Percentiles rank a stretch among this genome's conserved stretches.
Evolutionary conservation across 2,113 vertebrate species (phyloP).

Genomic region (Paradoxurus hermaphroditus): DNA sequence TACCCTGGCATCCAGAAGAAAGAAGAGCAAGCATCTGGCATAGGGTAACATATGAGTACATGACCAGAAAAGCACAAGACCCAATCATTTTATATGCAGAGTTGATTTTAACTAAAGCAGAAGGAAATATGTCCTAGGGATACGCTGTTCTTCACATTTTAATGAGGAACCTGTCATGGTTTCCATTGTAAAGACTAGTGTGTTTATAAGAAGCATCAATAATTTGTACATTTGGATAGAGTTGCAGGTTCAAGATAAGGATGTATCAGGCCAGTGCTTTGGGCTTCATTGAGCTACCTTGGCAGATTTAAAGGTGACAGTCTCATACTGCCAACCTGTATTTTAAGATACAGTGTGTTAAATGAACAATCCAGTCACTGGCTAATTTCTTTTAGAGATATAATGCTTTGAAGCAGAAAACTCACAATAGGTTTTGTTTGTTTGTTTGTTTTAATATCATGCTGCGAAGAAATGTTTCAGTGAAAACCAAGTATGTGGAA

Average conservation of each 20-base stretch:
- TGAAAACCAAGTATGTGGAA: not conserved
- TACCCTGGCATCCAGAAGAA: slow-evolving; percentile 50
- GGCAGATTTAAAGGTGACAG: not conserved
- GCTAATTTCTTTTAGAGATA: not conserved
- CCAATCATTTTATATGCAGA: not conserved
- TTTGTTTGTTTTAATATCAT: not conserved
- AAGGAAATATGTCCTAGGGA: slow-evolving; percentile 20
- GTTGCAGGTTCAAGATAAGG: not conserved
- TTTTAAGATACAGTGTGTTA: not conserved
- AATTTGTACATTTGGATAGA: slow-evolving; percentile 15
- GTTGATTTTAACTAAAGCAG: slow-evolving; percentile 36
- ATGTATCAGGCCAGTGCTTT: not conserved
- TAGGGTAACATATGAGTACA: not conserved
- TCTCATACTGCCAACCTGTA: not conserved
- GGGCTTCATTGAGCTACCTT: not conserved
- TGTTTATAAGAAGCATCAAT: slow-evolving; percentile 44
- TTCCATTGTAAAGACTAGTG: slow-evolving; percentile 19
- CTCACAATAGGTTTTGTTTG: not conserved
- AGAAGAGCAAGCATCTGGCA: slow-evolving; percentile 34
- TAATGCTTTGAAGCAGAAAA: not conserved
- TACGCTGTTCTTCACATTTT: slow-evolving; percentile 46
- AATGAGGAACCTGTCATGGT: slow-evolving; percentile 32
- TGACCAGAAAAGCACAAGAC: not conserved
- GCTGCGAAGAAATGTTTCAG: not conserved
- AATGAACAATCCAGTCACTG: not conserved